A percentile compares a stretch with the other conserved stretches of the same genome.
Evolutionary conservation across 30 jellyfish, hydroid and myxozoan genomes (phyloP).

Genomic region (Catostylus mosaicus): DNA sequence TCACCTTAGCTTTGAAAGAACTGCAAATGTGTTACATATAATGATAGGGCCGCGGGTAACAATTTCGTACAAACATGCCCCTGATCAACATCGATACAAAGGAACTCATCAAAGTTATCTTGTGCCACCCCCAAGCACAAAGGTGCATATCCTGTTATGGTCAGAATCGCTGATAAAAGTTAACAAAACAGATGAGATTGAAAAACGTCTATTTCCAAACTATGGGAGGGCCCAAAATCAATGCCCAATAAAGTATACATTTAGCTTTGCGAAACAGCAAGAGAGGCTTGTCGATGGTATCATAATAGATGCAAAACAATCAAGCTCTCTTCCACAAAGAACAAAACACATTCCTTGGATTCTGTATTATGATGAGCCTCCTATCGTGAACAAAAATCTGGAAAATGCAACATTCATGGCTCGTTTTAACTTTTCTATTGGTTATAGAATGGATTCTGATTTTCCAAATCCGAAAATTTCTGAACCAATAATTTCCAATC

Average conservation of each 20-base stretch:
- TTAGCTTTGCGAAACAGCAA: conserved; percentile 22
- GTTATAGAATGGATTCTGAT: conserved; percentile 75
- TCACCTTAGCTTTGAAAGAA: neutral
- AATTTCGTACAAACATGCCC: conserved; percentile 15
- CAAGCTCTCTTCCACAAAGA: conserved; percentile 26
- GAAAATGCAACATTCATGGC: conserved; percentile 41
- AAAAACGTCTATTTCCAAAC: conserved; percentile 34
- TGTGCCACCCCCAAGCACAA: conserved; percentile 2
- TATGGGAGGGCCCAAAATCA: conserved; percentile 55
- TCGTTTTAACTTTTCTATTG: conserved; percentile 50
- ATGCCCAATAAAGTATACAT: conserved; percentile 55
- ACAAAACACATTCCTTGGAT: conserved; percentile 28
- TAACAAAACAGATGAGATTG: neutral
- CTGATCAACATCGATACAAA: neutral
- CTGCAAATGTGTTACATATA: conserved; percentile 17
- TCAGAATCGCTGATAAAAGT: conserved; percentile 10
- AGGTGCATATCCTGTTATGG: conserved; percentile 58
- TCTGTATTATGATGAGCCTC: conserved; percentile 63
- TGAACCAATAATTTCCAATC: conserved; percentile 23
- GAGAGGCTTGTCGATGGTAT: conserved; percentile 3
- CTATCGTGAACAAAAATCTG: conserved; percentile 4
- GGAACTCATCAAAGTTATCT: neutral
- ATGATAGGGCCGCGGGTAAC: conserved; percentile 38
- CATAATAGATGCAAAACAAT: conserved; percentile 38
- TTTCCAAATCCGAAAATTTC: conserved; percentile 57